Evolutionary conservation across 1,140 invertebrate species (phyloP).

Genomic region (Eubasilissa regina): DNA sequence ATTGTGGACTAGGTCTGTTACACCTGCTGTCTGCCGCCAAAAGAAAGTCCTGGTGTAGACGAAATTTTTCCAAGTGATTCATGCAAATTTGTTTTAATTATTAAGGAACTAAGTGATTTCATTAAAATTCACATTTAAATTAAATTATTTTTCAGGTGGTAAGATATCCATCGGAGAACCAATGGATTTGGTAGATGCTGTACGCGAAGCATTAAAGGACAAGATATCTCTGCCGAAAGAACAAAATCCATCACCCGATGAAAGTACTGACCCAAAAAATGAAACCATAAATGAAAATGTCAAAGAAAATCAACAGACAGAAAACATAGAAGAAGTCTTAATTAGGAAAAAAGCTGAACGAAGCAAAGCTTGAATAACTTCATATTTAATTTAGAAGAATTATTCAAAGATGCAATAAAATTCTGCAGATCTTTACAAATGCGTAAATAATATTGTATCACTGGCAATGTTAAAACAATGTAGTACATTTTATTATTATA

Average conservation of each 20-base stretch:
- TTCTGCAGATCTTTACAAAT: too few relatives aligned
- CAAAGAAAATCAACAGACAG: conserved; percentile 13
- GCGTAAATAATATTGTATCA: too few relatives aligned
- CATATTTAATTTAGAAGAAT: not conserved
- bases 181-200: conserved; percentile 74
- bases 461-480: too few relatives aligned
- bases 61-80: too few relatives aligned
- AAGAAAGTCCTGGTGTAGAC: too few relatives aligned
- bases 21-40: too few relatives aligned
- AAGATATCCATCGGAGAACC: conserved; percentile 76
- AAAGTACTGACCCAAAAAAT: not conserved
- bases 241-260: not conserved
- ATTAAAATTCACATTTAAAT: too few relatives aligned
- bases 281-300: conserved; percentile 1
- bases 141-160: conserved; percentile 70
- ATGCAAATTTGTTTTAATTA: too few relatives aligned
- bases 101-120: too few relatives aligned
- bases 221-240: conserved; percentile 64
- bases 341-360: conserved; percentile 46
- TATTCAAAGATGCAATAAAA: not conserved
- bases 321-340: conserved; percentile 34
- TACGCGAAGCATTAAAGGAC: conserved; percentile 74
- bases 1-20: too few relatives aligned
- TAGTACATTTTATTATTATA: too few relatives aligned
- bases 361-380: conserved; percentile 19